Base-by-base conservation (phyloP, 2,888 invertebrate species). In the Polyommatus iphigenia region DNA sequence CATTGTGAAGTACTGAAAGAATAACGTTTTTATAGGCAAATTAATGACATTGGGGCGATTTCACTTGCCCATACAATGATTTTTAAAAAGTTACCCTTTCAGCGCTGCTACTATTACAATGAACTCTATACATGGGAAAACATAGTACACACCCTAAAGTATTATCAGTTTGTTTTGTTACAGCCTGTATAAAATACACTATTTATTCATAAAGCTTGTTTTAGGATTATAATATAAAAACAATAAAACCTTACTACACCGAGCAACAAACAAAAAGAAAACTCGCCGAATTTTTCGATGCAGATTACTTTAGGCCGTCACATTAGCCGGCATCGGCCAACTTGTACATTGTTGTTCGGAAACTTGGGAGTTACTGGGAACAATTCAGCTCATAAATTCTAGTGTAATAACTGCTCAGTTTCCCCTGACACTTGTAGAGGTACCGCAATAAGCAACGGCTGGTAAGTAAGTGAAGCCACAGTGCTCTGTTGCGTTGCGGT, bases 371-470 rank as follows among this genome's bases (percentile, higher is more conserved):
- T 90, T 89, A 88, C 87, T 85, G 85, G 85, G 85, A 86, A 87
- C 91, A 91, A 91, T 93, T 91, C 89, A 88, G 87, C 88, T 89
- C 90, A 89, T 93, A 93, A 93, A 93, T 93, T 91, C 87, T 85
- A 85, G 84, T 90, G 92, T 92, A 92, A 93, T 93, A 93, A 92
- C 92, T 90, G 89, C 90, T 90, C 87, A 91, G 90, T 89, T 90
- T 90, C 92, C 91, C 91, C 83, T 91, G 92, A 90, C 90, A 92
- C 91, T 91, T 91, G 92, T 92, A 90, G 87, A 86, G 88, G 88
- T 85, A 88, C 87, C 88, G 87, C 90, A 90, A 89, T 91, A 90
- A 89, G 89, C 88, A 86, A 84, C 84, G 85, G 85, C 83, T 83
- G 84, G 85, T 87, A 87, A 87, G 85, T 85, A 54, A 54, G 54